phyloP scores from a whole-genome alignment of 2,888 invertebrate genomes.

The Anthrax anthrax region DNA sequence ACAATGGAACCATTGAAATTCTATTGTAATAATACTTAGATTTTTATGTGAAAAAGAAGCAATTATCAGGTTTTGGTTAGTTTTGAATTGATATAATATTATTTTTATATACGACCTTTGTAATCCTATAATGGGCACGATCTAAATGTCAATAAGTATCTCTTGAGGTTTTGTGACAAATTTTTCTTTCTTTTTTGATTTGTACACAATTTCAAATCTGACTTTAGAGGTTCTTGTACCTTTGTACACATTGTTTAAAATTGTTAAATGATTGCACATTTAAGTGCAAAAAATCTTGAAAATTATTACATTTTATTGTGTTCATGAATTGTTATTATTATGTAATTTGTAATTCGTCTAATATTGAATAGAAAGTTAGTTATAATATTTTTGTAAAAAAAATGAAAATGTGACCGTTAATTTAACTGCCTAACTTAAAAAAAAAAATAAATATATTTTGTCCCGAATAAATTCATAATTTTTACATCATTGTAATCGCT shows the following conservation, averaged over 20 bases:
- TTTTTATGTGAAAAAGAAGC: not conserved
- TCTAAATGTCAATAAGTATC: not conserved
- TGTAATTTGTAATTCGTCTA: too few relatives aligned
- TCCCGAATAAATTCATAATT: too few relatives aligned
- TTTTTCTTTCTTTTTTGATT: not conserved
- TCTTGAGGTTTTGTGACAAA: not conserved
- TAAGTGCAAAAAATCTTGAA: not conserved
- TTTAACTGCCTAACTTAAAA: too few relatives aligned
- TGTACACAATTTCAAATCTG: not conserved
- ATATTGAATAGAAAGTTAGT: too few relatives aligned
- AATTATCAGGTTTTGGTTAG: slow-evolving; percentile 1
- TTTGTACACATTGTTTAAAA: not conserved
- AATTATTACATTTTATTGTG: too few relatives aligned
- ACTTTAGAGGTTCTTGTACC: not conserved
- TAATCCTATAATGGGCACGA: too few relatives aligned
- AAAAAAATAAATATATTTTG: too few relatives aligned
- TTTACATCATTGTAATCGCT: too few relatives aligned
- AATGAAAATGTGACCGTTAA: too few relatives aligned
- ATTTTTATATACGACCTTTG: not conserved
- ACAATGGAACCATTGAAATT: not conserved
- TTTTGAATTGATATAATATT: not conserved
- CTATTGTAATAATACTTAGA: too few relatives aligned
- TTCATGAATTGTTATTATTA: too few relatives aligned
- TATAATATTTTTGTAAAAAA: too few relatives aligned
- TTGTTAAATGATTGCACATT: not conserved